phyloP scores from a whole-genome alignment of 2,113 vertebrate species.

The Melanerpes aurifrons region DNA sequence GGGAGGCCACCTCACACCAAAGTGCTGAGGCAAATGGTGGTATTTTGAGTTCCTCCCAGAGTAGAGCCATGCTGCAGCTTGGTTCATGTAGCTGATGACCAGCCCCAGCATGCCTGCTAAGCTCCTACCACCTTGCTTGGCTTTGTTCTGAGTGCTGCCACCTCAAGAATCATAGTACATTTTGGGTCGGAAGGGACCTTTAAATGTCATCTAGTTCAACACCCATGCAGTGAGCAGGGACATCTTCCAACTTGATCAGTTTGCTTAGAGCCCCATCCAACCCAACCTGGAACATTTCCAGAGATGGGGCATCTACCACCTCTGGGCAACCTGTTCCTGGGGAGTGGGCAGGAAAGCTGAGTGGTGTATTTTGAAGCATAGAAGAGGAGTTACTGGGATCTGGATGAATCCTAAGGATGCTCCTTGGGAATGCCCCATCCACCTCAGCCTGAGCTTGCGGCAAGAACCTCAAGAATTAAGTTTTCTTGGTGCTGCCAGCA shows the following conservation, averaged over 20 bases:
- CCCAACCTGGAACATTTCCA: not conserved
- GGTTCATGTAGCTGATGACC: accelerated
- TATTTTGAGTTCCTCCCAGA: not conserved
- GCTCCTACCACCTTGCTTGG: not conserved
- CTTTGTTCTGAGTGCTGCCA: not conserved
- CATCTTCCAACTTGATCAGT: not conserved
- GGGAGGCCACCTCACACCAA: accelerated
- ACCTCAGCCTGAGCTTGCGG: not conserved
- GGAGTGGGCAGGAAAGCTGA: accelerated
- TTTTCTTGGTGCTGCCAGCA: not conserved
- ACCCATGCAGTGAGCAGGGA: not conserved
- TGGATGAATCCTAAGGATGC: not conserved
- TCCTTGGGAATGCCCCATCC: not conserved
- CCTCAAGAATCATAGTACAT: not conserved
- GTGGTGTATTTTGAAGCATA: accelerated
- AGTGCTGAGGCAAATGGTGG: not conserved
- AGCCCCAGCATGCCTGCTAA: accelerated
- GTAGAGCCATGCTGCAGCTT: accelerated
- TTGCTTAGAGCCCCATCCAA: not conserved
- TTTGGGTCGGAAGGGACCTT: not conserved
- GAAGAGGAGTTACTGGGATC: not conserved
- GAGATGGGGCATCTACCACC: not conserved
- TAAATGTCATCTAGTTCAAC: not conserved
- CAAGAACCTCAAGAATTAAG: not conserved
- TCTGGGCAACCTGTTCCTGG: not conserved